These are phyloP conservation scores for Hoplodrina blanda DNA, from an alignment of 2,888 invertebrate genomes.

Conservation along the genomic window DNA sequence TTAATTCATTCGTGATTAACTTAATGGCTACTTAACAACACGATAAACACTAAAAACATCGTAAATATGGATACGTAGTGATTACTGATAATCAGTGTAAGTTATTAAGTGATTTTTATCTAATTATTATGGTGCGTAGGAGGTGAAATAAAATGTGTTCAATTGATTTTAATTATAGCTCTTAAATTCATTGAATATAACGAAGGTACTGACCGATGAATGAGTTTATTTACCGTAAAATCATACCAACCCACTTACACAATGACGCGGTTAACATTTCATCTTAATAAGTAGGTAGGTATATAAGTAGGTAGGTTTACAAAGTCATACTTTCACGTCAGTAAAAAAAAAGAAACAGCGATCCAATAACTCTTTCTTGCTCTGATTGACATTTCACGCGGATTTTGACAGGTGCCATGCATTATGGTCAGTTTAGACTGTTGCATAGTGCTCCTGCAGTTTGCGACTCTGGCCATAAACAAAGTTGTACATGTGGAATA, in stretches of 20 bases:
- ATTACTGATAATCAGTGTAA: slow-evolving; percentile 49
- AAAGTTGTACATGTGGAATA: background rate
- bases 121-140: slow-evolving; percentile 26
- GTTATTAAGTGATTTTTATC: slow-evolving; percentile 48
- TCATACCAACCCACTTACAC: background rate
- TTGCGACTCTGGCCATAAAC: background rate
- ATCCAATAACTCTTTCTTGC: background rate
- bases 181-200: background rate
- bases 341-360: background rate
- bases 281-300: background rate
- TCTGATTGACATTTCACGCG: background rate
- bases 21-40: slow-evolving; percentile 43
- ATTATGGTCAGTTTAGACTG: background rate
- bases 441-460: background rate
- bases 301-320: too few species aligned
- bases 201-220: background rate
- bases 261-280: background rate
- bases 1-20: slow-evolving; percentile 51
- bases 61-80: slow-evolving; percentile 53
- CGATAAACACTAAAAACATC: slow-evolving; percentile 56
- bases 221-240: slow-evolving; percentile 20
- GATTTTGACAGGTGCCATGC: background rate
- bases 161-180: slow-evolving; percentile 6
- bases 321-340: background rate
- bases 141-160: slow-evolving; percentile 16